A percentile compares a stretch with the other conserved stretches of the same genome.
phyloP scores from a whole-genome alignment of 2,113 vertebrate species.

The Eurystomus gularis region DNA sequence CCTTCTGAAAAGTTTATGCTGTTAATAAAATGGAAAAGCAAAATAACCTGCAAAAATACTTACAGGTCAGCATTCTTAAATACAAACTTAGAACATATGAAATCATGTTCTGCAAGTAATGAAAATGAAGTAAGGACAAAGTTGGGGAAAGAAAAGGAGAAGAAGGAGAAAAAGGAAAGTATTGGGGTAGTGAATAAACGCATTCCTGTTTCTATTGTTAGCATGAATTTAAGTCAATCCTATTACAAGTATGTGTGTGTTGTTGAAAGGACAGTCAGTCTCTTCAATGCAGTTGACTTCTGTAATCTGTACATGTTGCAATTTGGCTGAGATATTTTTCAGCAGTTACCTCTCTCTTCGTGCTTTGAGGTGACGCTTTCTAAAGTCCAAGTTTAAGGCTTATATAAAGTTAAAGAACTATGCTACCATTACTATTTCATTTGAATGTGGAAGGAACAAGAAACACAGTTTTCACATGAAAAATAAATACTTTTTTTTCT shows the following conservation, averaged over 20 bases:
- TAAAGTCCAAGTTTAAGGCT: not conserved
- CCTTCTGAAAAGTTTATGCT: not conserved
- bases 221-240: not conserved
- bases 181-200: not conserved
- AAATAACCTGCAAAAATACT: not conserved
- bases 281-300: not conserved
- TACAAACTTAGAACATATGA: not conserved
- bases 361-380: not conserved
- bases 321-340: not conserved
- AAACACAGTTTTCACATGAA: not conserved
- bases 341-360: not conserved
- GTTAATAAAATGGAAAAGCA: not conserved
- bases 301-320: not conserved
- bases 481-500: not conserved
- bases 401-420: not conserved
- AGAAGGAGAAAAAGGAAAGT: not conserved
- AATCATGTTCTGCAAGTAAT: not conserved
- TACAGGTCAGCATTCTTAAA: not conserved
- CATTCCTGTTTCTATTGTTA: not conserved
- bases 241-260: not conserved
- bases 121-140: not conserved
- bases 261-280: not conserved
- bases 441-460: not conserved
- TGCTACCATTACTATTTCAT: not conserved
- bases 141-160: not conserved